These are phyloP conservation scores for Anniella stebbinsi DNA, from an alignment of 2,797 vertebrate species.

Conservation along the genomic window DNA sequence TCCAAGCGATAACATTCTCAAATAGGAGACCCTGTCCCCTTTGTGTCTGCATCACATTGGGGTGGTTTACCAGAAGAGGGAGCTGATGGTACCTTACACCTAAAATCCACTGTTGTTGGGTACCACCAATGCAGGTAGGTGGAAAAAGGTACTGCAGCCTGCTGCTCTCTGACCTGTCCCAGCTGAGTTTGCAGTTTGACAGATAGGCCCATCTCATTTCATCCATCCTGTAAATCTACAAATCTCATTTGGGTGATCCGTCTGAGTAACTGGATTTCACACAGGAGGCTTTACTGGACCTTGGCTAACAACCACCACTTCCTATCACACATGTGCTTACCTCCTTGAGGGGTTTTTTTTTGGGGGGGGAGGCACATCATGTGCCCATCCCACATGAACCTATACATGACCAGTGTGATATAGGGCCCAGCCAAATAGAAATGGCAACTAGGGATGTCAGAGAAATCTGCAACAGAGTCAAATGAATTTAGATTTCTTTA, in stretches of 20 bases:
- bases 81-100: not conserved
- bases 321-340: not conserved
- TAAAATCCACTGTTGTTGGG: not conserved
- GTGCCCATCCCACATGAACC: not conserved
- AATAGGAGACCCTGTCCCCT: not conserved
- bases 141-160: not conserved
- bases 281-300: too few species aligned
- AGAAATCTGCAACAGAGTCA: too few species aligned
- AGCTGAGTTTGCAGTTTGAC: not conserved
- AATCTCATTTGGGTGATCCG: not conserved
- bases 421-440: not conserved
- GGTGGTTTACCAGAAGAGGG: not conserved
- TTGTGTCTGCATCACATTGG: not conserved
- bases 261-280: not conserved
- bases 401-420: not conserved
- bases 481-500: too few species aligned
- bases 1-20: not conserved
- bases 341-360: not conserved
- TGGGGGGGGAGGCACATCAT: not conserved
- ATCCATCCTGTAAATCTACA: not conserved
- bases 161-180: not conserved
- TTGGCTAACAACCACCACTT: not conserved
- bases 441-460: not conserved
- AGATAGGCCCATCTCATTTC: not conserved
- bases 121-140: not conserved